Evolutionary conservation across 2,888 invertebrate genomes (phyloP).

Genomic region (Exocentrus adspersus): DNA sequence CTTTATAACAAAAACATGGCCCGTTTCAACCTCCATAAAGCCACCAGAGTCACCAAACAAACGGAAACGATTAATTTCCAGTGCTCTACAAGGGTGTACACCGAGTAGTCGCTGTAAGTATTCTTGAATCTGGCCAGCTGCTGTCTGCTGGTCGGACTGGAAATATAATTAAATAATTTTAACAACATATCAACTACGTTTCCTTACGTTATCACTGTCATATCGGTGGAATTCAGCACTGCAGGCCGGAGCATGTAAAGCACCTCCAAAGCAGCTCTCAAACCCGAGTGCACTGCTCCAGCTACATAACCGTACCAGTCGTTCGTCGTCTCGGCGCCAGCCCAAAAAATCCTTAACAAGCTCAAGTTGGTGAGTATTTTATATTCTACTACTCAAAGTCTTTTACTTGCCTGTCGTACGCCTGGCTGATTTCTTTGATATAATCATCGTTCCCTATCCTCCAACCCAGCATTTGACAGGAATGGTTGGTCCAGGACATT

Average conservation of each 20-base stretch:
- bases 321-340: slow-evolving; percentile 53
- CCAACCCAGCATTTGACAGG: slow-evolving; percentile 35
- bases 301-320: slow-evolving; percentile 54
- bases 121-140: no score
- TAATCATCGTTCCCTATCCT: slow-evolving; percentile 19
- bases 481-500: slow-evolving; percentile 40
- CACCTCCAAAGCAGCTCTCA: slow-evolving; percentile 52
- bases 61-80: not conserved
- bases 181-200: not conserved
- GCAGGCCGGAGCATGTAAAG: slow-evolving; percentile 53
- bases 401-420: slow-evolving; percentile 5
- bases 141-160: slow-evolving; percentile 23
- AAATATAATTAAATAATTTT: slow-evolving; percentile 3
- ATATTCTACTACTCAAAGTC: not conserved
- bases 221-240: slow-evolving; percentile 43
- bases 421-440: not conserved
- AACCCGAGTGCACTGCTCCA: slow-evolving; percentile 54
- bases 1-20: not conserved
- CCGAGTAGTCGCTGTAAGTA: not conserved
- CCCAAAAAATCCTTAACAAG: slow-evolving; percentile 56
- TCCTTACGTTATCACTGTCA: slow-evolving; percentile 33
- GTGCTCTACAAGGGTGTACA: not conserved
- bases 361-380: no score
- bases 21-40: not conserved
- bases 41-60: not conserved